Conservation (phyloP, 1,140 invertebrate species). For the Papilio dardanus region DNA sequence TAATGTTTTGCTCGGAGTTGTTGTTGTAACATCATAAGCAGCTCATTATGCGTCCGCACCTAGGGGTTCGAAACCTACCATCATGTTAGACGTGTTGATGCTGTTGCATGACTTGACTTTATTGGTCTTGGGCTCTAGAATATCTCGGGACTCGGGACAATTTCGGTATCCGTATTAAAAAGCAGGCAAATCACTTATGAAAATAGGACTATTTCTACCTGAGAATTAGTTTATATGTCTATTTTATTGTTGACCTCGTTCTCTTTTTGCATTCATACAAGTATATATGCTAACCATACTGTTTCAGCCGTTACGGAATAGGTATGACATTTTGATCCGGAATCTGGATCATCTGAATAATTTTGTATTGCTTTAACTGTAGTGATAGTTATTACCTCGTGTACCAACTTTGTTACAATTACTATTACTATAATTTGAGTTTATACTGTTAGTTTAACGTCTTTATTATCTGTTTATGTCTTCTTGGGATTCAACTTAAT, state of each 20-base stretch:
- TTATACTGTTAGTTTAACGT: no score
- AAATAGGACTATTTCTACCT: background rate
- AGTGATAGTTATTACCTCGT: background rate
- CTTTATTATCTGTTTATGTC: no score
- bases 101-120: no score
- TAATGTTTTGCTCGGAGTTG: background rate
- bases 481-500: background rate
- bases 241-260: background rate
- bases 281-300: background rate
- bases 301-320: background rate
- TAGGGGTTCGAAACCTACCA: no score
- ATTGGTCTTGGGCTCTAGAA: no score
- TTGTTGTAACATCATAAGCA: background rate
- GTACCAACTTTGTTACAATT: background rate
- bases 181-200: no score
- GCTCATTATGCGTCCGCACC: no score
- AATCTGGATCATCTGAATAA: background rate
- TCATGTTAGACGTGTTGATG: no score
- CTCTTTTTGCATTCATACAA: background rate
- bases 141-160: no score
- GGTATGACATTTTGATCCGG: background rate
- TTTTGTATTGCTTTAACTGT: background rate
- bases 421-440: background rate
- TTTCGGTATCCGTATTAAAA: background rate
- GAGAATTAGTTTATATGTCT: background rate